A percentile compares a stretch with the other conserved stretches of the same genome.
Conservation (phyloP, 2,888 invertebrate genomes). For the Drosophila percnosoma region DNA sequence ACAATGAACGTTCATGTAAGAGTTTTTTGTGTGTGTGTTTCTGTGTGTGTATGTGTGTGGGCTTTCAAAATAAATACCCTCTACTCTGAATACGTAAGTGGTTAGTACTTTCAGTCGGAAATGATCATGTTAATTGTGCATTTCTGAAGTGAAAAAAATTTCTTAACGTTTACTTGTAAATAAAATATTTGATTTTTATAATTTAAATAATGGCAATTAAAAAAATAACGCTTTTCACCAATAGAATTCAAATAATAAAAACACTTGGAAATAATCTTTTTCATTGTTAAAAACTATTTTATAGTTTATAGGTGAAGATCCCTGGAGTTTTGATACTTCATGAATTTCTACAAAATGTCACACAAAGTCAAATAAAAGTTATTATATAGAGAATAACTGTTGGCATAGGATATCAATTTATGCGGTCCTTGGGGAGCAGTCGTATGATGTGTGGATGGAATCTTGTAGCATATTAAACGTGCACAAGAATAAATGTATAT, state of each 20-base stretch:
- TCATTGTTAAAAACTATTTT: neutral
- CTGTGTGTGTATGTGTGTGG: neutral
- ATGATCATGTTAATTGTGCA: neutral
- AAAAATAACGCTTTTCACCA: neutral
- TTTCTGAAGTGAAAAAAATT: neutral
- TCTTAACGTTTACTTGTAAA: no score
- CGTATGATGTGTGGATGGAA: conserved; percentile 11
- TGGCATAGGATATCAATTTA: conserved; percentile 4
- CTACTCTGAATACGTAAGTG: neutral
- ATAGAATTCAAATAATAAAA: neutral
- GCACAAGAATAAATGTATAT: conserved; percentile 17
- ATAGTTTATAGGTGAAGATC: neutral
- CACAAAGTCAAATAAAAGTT: neutral
- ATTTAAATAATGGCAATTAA: neutral
- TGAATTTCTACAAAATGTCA: neutral
- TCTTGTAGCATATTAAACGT: conserved; percentile 29
- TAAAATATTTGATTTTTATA: neutral
- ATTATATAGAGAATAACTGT: no score
- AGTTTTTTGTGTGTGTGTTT: neutral
- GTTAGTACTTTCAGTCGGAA: neutral
- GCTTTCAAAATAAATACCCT: conserved; percentile 22
- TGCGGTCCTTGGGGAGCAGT: neutral
- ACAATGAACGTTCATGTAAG: conserved; percentile 16
- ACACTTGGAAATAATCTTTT: neutral
- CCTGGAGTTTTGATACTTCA: neutral